Evolutionary conservation across 2,113 vertebrate species (phyloP).

Genomic region (Oreotrochilus melanogaster): DNA sequence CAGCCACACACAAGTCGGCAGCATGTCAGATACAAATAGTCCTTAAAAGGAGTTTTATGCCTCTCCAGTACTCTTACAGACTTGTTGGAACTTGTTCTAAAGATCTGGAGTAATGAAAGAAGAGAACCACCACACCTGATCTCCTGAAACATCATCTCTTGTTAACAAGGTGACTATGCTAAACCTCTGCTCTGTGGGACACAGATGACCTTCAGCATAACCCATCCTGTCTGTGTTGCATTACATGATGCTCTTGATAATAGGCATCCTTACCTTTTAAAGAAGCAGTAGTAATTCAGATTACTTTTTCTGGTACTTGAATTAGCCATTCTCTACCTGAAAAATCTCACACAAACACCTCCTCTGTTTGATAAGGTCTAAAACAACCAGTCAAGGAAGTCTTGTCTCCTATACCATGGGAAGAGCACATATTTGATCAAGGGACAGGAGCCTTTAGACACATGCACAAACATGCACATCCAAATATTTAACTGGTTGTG

Average conservation of each 20-base stretch:
- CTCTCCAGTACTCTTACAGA: not conserved
- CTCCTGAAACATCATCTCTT: not conserved
- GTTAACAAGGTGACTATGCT: not conserved
- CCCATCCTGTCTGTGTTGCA: not conserved
- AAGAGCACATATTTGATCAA: not conserved
- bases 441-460: not conserved
- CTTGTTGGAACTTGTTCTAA: not conserved
- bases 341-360: not conserved
- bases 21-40: not conserved
- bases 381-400: not conserved
- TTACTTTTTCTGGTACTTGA: not conserved
- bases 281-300: not conserved
- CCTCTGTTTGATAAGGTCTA: not conserved
- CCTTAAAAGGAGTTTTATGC: not conserved
- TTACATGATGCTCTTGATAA: not conserved
- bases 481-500: not conserved
- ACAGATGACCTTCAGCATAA: not conserved
- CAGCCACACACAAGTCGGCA: not conserved
- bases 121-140: not conserved
- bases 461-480: not conserved
- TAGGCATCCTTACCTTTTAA: not conserved
- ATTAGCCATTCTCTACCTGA: not conserved
- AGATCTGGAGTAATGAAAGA: not conserved
- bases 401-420: too few relatives aligned
- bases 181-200: not conserved